Evolutionary conservation across 2,113 vertebrate genomes (phyloP), one percentile per base, ranked within the genome.

Genomic region (Entelurus aequoreus): DNA sequence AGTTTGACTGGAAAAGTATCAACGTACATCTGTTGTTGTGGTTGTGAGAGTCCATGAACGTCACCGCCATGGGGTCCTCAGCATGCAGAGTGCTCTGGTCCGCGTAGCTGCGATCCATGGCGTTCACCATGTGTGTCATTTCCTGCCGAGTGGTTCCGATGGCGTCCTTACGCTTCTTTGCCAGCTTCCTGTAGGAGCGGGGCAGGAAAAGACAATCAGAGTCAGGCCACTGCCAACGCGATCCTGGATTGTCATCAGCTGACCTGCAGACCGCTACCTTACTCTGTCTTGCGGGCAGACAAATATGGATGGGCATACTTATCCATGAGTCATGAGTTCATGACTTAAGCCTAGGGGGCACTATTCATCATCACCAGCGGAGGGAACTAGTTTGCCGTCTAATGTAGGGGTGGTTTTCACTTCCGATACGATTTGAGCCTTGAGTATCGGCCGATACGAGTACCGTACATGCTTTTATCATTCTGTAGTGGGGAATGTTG

Each of bases 41-140:
- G 85, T 93, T 99, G 82, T 99, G 97, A 0, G 95, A 94, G 82
- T 99, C 97, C 95, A 98, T 98, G 78, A 96, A 99, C 0, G 95
- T 98, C 82, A 98, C 93, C n/a, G 94, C 93, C 72, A 98, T 89
- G 1, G 95, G 96, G 68, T 99, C 97, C 46, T 99, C 97, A 0
- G 93, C 93, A 21, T 98, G 96, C 62, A 98, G 85, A 1, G 95
- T 97, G 90, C 94, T 99, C 89, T 98, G 97, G 81, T 99, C 97
- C 0, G 94, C 97, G 0, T 98, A 99, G 71, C 96, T 98, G 62
- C 95, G 91, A 65, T 99, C 97, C 96, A 98, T 97, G 0, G 96
- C 95, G 1, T 98, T 98, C 72, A 98, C 97, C 95, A 99, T 99
- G 81, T 99, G 96, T 0, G 97, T 98, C 97, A 99, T 99, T 86